Conservation (phyloP, 2,888 invertebrate genomes). For the Petrolisthes manimaculis region DNA sequence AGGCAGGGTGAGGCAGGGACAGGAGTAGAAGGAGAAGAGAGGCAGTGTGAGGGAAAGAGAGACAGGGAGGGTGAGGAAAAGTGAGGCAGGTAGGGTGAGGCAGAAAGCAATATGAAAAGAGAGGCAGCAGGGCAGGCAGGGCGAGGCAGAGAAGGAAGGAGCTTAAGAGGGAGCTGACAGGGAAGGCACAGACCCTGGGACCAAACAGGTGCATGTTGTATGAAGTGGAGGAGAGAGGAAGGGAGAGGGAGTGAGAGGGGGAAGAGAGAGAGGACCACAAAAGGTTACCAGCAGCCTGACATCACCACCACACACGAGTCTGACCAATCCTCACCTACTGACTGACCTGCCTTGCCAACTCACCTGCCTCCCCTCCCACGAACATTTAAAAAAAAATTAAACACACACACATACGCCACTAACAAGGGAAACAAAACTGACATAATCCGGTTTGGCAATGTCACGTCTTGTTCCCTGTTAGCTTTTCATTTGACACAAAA, state of each 20-base stretch:
- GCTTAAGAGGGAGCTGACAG: slow-evolving; percentile 2
- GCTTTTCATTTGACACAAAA: not conserved
- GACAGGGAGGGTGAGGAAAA: slow-evolving; percentile 8
- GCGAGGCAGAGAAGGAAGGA: slow-evolving; percentile 7
- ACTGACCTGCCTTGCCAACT: no score
- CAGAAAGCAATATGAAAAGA: not conserved
- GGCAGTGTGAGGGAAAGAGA: slow-evolving; percentile 29
- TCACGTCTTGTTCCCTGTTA: no score
- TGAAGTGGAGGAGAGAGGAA: not conserved
- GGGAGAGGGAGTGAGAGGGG: not conserved
- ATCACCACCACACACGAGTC: not conserved
- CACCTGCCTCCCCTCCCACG: no score
- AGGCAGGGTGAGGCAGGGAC: not conserved
- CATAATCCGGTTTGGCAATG: no score
- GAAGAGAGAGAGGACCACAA: not conserved
- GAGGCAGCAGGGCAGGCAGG: slow-evolving; percentile 4
- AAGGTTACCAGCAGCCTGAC: not conserved
- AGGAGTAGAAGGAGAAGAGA: slow-evolving; percentile 7
- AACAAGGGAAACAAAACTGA: not conserved
- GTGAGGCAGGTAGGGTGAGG: slow-evolving; percentile 21
- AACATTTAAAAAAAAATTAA: not conserved
- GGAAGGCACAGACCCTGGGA: slow-evolving; percentile 20
- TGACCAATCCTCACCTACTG: no score
- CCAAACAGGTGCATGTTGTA: not conserved
- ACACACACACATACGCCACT: not conserved